Conservation (phyloP, 2,797 vertebrate species). For the Pipistrellus pipistrellus region DNA sequence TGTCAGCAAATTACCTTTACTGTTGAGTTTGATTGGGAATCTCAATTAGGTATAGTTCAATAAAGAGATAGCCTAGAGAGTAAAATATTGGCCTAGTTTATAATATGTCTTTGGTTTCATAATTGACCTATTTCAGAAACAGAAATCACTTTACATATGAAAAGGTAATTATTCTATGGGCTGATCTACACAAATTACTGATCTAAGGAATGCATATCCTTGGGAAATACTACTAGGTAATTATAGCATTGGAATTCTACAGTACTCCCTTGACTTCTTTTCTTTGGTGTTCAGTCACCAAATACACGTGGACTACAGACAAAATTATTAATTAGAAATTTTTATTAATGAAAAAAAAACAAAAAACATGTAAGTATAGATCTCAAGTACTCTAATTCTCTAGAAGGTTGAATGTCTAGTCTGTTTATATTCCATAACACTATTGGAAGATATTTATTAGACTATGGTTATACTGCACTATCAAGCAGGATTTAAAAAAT, state of each 20-base stretch:
- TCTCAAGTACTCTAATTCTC: background rate
- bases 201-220: background rate
- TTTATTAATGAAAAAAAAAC: background rate
- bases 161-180: background rate
- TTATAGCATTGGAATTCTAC: background rate
- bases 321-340: background rate
- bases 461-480: background rate
- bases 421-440: background rate
- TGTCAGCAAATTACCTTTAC: background rate
- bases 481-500: background rate
- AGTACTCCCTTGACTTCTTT: background rate
- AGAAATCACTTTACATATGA: background rate
- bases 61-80: background rate
- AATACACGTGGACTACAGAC: accelerated
- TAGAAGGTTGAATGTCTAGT: background rate
- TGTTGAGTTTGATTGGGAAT: background rate
- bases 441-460: background rate
- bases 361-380: background rate
- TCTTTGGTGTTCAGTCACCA: background rate
- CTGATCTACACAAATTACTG: background rate
- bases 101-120: background rate
- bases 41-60: background rate
- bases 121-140: background rate
- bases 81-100: background rate
- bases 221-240: background rate